Evolutionary conservation across 2,888 invertebrate genomes (phyloP).

Genomic region (Rhaphigaster nebulosa): DNA sequence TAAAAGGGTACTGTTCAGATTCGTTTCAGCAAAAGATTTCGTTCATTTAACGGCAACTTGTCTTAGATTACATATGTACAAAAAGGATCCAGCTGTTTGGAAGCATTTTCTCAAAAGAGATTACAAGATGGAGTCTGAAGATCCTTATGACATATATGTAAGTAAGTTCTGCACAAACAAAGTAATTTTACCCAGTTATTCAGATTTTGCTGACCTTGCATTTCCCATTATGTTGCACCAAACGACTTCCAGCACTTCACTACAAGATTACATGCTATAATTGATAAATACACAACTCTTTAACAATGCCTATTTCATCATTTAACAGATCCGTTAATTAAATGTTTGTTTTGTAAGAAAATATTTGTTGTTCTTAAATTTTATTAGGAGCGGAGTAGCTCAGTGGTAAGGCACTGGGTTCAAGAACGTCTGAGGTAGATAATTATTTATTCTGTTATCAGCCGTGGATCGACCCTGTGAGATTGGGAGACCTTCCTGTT

Average conservation of each 20-base stretch:
- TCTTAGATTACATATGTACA: not conserved
- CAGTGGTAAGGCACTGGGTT: no score
- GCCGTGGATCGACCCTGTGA: no score
- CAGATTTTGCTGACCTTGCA: conserved; percentile 6
- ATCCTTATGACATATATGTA: conserved; percentile 28
- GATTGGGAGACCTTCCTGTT: no score
- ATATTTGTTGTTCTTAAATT: no score
- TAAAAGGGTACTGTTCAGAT: not conserved
- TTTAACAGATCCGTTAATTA: no score
- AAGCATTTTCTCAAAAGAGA: conserved; percentile 31
- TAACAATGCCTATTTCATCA: no score
- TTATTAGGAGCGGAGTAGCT: no score
- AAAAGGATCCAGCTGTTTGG: conserved; percentile 41
- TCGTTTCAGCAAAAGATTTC: conserved; percentile 38
- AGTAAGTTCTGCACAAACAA: conserved; percentile 29
- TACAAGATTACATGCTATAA: not conserved
- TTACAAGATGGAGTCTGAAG: conserved; percentile 45
- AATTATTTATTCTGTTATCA: no score
- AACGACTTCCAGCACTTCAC: conserved; percentile 52
- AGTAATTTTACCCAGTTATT: conserved; percentile 23
- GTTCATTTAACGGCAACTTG: conserved; percentile 41
- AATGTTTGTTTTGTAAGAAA: no score
- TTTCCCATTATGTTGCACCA: conserved; percentile 29
- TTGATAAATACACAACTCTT: not conserved
- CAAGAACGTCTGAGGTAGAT: no score